Evolutionary conservation across 2,888 invertebrate genomes (phyloP), one percentile per base, ranked within the genome.

Genomic region (Noctua janthe): DNA sequence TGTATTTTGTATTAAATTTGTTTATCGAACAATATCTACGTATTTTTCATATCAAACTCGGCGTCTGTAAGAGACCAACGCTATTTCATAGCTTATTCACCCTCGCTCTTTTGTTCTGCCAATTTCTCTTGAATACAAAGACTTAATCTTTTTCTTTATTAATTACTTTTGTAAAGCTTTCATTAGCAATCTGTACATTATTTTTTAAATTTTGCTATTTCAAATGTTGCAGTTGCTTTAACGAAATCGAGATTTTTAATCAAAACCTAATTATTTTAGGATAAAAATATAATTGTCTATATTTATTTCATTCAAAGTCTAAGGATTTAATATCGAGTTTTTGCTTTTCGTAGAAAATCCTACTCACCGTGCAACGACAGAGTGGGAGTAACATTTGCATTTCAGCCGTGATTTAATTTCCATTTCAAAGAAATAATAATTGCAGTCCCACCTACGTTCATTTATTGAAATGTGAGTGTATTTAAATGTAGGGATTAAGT

Each of bases 351-450:
- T 67, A 29, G 17, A 51, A 59, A 70, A 39, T 29, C 15, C 47
- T n/a, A 35, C 23, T 7, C 20, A 35, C 23, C 15, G 1, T 47
- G 69, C 43, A 47, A 49, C 43, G 29, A 43, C 5, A 35, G 23
- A 51, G 51, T 47, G 20, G 43, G 10, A 80, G 15, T 47, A 62
- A 17, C 15, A 47, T 20, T 20, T 47, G 66, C 39, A 49, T 7
- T 51, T 20, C n/a, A 54, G 11, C n/a, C 15, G n/a, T 39, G 20
- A 62, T 80, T 54, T 43, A 11, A 79, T 71, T 71, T 81, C 80
- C 29, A 79, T 80, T 62, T 79, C 43, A 71, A 81, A 71, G 20
- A 70, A 51, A 51, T 62, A 43, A 43, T 43, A 80, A 62, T 80
- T 29, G 1, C 17, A 43, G 17, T 13, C 23, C 20, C 70, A 17